Evolutionary conservation across 2,113 vertebrate species (phyloP).

Genomic region (Rhinolophus ferrumequinum): DNA sequence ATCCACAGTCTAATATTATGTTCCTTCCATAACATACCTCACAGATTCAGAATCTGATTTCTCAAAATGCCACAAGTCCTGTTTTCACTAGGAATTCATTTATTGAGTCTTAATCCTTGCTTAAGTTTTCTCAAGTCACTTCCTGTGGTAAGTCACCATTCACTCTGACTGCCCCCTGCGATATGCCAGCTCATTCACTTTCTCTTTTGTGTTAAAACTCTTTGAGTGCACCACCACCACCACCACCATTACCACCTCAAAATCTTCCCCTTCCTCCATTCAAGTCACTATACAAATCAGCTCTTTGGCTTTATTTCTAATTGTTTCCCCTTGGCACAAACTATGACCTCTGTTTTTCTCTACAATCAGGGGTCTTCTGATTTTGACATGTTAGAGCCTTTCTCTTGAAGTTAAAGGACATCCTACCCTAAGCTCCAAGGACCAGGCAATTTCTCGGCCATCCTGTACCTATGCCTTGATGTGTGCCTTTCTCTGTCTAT

Average conservation of each 20-base stretch:
- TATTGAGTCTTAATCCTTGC: not conserved
- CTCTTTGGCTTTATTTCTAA: not conserved
- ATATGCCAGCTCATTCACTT: not conserved
- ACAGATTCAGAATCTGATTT: not conserved
- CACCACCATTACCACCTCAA: not conserved
- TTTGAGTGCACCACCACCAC: not conserved
- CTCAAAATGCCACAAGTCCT: not conserved
- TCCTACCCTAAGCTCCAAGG: not conserved
- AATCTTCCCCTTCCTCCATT: not conserved
- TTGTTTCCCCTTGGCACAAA: not conserved
- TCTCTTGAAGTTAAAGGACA: not conserved
- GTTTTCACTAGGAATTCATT: not conserved
- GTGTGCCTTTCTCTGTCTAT: not conserved
- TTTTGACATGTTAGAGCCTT: not conserved
- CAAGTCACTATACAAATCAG: not conserved
- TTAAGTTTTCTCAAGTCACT: not conserved
- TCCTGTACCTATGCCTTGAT: not conserved
- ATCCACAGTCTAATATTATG: not conserved
- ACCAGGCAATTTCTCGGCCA: not conserved
- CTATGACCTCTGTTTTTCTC: not conserved
- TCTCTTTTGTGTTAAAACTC: not conserved
- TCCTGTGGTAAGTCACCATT: not conserved
- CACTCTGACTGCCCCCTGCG: rapidly evolving
- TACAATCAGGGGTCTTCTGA: not conserved
- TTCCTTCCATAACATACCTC: not conserved